Conservation (phyloP, 2,113 vertebrate species). For the Pedionomus torquatus region DNA sequence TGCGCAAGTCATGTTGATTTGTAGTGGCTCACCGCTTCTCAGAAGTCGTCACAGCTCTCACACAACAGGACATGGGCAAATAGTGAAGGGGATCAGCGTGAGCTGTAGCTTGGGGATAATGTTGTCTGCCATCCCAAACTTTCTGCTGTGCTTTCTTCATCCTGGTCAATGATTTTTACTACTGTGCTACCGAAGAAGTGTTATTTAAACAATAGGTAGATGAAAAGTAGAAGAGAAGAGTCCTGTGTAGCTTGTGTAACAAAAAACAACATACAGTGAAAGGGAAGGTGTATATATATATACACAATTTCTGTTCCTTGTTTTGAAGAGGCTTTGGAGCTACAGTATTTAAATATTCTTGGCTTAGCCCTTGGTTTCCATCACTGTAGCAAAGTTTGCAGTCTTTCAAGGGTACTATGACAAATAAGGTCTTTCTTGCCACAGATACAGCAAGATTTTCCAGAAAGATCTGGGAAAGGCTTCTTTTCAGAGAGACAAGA, state of each 20-base stretch:
- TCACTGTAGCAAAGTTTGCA: not conserved
- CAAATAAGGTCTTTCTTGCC: not conserved
- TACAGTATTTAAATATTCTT: not conserved
- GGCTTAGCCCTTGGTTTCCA: not conserved
- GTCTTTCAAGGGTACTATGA: not conserved
- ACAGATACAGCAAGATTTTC: not conserved
- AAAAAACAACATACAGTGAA: not conserved
- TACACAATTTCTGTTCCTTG: not conserved
- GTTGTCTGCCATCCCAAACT: not conserved
- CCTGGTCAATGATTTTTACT: accelerated
- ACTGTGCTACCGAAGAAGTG: not conserved
- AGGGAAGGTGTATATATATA: not conserved
- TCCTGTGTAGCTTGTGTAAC: not conserved
- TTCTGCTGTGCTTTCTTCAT: not conserved
- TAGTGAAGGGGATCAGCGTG: not conserved
- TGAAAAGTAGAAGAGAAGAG: not conserved
- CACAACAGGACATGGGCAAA: not conserved
- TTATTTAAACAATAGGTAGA: not conserved
- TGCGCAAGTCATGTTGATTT: not conserved
- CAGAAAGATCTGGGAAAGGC: not conserved
- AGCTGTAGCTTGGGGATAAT: not conserved
- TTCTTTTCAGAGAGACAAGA: not conserved
- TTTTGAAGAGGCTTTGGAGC: not conserved
- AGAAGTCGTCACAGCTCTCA: not conserved
- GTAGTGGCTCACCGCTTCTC: not conserved